Percentiles rank a stretch among this genome's conserved stretches.
Evolutionary conservation across 2,113 vertebrate species (phyloP).

Genomic region (Podocnemis expansa): DNA sequence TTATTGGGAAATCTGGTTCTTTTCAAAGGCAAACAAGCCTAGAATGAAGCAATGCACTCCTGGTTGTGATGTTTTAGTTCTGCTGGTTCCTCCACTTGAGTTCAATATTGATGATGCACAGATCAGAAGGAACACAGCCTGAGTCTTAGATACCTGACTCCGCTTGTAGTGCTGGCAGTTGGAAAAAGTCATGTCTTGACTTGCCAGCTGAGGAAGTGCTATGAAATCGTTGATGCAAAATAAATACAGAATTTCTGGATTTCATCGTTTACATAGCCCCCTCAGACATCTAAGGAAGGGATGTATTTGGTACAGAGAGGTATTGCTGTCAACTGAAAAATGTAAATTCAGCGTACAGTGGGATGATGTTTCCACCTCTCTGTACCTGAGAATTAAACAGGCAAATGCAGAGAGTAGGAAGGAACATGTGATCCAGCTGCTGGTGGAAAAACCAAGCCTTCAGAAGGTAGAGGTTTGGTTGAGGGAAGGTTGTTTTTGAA

Average conservation of each 20-base stretch:
- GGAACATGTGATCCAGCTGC: neutral
- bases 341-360: neutral
- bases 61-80: neutral
- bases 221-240: constrained; percentile 29
- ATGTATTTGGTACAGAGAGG: accelerated
- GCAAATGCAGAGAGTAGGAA: neutral
- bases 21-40: neutral
- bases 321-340: neutral
- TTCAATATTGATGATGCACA: neutral
- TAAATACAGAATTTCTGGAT: constrained; percentile 45
- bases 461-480: neutral
- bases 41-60: neutral
- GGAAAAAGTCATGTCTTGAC: constrained; percentile 11
- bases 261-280: neutral
- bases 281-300: neutral
- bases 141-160: neutral
- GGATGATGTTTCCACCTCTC: neutral
- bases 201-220: constrained; percentile 28
- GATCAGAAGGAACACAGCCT: neutral
- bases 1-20: neutral
- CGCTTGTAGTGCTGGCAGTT: constrained; percentile 35
- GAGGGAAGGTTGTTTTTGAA: neutral
- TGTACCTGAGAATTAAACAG: accelerated
- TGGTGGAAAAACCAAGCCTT: neutral
- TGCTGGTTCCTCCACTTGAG: neutral